Evolutionary conservation across 2,888 invertebrate species (phyloP).

Genomic region (Lamellibrachia columna): DNA sequence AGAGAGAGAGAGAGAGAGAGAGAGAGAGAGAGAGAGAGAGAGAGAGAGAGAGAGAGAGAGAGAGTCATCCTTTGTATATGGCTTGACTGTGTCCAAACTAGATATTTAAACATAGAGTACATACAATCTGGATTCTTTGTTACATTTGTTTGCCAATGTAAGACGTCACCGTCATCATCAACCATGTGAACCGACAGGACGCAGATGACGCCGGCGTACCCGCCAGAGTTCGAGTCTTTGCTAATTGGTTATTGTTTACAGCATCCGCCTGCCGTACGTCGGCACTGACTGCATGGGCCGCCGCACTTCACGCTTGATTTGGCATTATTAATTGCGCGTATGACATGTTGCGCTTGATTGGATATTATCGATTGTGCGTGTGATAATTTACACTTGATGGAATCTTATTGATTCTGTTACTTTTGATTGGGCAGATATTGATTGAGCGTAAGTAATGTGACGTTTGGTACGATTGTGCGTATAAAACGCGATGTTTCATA

Average conservation of each 20-base stretch:
- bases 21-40: conserved; percentile 22
- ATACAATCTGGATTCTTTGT: too few species aligned
- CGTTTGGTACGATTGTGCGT: neutral
- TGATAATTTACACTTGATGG: conserved; percentile 5
- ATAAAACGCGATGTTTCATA: neutral
- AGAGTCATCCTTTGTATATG: too few species aligned
- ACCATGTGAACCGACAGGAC: too few species aligned
- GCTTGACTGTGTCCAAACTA: too few species aligned
- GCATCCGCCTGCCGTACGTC: neutral
- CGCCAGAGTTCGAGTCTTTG: neutral
- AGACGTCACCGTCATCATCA: too few species aligned
- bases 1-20: conserved; percentile 30
- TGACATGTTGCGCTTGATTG: conserved; percentile 3
- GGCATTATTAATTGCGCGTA: neutral
- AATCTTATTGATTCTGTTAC: neutral
- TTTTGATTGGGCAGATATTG: neutral
- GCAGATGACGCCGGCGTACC: too few species aligned
- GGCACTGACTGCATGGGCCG: neutral
- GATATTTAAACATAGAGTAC: too few species aligned
- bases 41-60: too few species aligned
- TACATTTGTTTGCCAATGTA: too few species aligned
- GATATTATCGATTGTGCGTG: conserved; percentile 16
- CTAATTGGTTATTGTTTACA: neutral
- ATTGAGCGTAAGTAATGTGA: neutral
- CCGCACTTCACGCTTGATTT: neutral